Percentiles rank a stretch among this genome's conserved stretches.
These are phyloP conservation scores for Dicrostonyx torquatus DNA, from an alignment of 2,797 vertebrate genomes.

Conservation along the genomic window DNA sequence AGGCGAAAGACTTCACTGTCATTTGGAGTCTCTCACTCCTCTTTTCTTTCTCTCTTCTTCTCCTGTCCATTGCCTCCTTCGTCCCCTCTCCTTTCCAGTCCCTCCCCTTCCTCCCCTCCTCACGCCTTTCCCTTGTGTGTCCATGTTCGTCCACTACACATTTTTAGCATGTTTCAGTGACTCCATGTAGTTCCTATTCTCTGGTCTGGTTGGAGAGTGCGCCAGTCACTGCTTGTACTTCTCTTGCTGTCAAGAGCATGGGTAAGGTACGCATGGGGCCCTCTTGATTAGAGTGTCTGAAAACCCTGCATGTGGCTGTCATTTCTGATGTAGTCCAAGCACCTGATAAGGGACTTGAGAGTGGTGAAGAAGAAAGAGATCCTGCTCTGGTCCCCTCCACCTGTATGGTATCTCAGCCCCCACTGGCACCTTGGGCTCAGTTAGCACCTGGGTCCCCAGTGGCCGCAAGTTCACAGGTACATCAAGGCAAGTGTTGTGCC, in stretches of 20 bases:
- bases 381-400: not conserved
- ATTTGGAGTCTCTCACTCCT: not conserved
- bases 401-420: constrained; percentile 60
- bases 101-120: accelerated
- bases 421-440: not conserved
- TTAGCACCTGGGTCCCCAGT: constrained; percentile 15
- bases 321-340: constrained; percentile 57
- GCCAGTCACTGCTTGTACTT: not conserved
- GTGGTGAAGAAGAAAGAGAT: constrained; percentile 68
- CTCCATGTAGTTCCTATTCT: not conserved
- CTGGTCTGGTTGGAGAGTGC: not conserved
- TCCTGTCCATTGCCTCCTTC: too few species aligned
- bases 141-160: not conserved
- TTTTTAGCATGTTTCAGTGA: not conserved
- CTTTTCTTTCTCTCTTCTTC: too few species aligned
- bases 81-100: not conserved
- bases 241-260: not conserved
- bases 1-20: constrained; percentile 43
- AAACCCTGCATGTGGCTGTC: not conserved
- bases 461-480: constrained; percentile 55
- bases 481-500: constrained; percentile 64
- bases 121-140: not conserved
- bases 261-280: not conserved
- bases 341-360: constrained; percentile 68
- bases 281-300: not conserved